These are phyloP conservation scores for Rhabdomys dilectus DNA, from an alignment of 2,113 vertebrate species.

Conservation along the genomic window DNA sequence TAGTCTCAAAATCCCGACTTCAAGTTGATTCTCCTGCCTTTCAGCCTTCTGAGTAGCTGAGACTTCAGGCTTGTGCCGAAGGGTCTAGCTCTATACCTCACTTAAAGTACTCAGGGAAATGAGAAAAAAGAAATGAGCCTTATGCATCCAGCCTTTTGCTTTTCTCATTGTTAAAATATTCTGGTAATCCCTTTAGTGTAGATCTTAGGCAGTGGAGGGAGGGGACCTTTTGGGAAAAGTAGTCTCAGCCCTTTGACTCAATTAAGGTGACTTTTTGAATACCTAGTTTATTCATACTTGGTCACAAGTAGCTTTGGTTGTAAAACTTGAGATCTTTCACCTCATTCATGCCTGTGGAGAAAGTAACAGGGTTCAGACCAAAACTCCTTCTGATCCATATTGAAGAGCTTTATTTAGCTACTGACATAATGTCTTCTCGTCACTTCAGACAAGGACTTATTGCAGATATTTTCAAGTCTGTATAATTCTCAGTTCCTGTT, in stretches of 20 bases:
- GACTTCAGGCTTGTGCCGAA: not conserved
- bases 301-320: not conserved
- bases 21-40: not conserved
- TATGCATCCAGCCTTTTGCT: not conserved
- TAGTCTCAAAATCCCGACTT: not conserved
- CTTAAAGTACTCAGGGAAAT: not conserved
- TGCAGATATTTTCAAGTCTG: not conserved
- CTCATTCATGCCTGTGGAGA: not conserved
- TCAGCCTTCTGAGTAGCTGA: not conserved
- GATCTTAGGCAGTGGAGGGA: not conserved
- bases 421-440: not conserved
- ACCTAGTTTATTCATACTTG: not conserved
- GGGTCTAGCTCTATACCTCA: not conserved
- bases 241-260: not conserved
- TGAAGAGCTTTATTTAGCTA: too few relatives aligned
- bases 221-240: not conserved
- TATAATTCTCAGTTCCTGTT: not conserved
- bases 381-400: too few relatives aligned
- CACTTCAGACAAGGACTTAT: not conserved
- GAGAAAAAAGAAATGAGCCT: not conserved
- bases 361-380: not conserved
- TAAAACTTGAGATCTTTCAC: not conserved
- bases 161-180: not conserved
- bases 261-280: not conserved
- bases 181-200: not conserved